Base-by-base conservation (phyloP, 2,797 vertebrate genomes). In the Gymnodraco acuticeps region DNA sequence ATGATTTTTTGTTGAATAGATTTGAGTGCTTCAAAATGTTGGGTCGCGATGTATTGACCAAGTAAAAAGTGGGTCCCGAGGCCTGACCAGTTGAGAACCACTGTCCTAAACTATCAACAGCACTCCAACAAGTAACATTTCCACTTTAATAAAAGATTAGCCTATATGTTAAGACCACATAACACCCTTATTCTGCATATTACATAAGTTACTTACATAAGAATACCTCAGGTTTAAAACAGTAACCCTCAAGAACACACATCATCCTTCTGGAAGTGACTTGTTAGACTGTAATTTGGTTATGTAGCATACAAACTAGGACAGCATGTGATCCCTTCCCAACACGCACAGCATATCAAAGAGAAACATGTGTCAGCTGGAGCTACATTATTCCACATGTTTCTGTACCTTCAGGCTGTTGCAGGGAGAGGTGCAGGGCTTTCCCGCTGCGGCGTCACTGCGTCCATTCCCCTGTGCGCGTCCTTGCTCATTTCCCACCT, bases 341-440 rank as follows among this genome's bases (percentile, higher is more conserved):
- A 73, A 65, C 51, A 77, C 8, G 20, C 41, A 16, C 1, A 46
- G 4, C 38, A 61, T 55, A 10, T 10, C 17, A 4, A 38, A 31
- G 10, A 56, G 38, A 64, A 45, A 66, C 12, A 63, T 46, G 13
- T 54, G 41, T 56, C 13, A 73, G 50, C 60, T 62, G 14, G 11
- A 65, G 55, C n/a, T n/a, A n/a, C 17, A 50, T 42, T 19, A 23
- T 48, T 46, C 17, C n/a, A 13, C 14, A 33, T 27, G 45, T 56
- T 41, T 53, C 27, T 58, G 45, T 90, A 93, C 93, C 92, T 90
- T 94, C 20, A 94, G 84, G 78, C 90, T 89, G 71, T 80, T 86
- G 83, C 86, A 85, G 47, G 89, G 58, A 61, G 90, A 63, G 31
- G 86, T 64, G 41, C 54, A 75, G 1, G 62, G 42, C 15, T 83